Percentiles rank a stretch among this genome's conserved stretches.
phyloP scores from a whole-genome alignment of 1,140 invertebrate species.

The Lethrus apterus region DNA sequence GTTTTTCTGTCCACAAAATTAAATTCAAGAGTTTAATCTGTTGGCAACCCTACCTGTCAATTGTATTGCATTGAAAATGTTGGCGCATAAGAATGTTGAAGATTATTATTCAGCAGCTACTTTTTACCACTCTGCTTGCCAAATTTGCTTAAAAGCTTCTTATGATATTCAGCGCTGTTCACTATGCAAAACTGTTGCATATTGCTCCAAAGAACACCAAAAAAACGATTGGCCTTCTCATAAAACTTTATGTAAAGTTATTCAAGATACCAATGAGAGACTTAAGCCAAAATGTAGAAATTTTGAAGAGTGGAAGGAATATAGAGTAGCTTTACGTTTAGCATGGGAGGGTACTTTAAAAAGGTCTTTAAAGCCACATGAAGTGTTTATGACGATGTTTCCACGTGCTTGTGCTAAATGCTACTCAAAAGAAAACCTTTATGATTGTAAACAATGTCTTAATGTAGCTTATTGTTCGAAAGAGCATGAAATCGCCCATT shows the following conservation, averaged over 20 bases:
- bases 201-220: constrained; percentile 58
- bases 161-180: constrained; percentile 4
- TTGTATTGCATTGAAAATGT: too few relatives aligned
- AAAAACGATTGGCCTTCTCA: constrained; percentile 57
- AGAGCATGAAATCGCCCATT: constrained; percentile 26
- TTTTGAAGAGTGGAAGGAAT: constrained; percentile 19
- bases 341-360: constrained; percentile 18
- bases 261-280: constrained; percentile 21
- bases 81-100: too few relatives aligned
- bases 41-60: too few relatives aligned
- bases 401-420: constrained; percentile 33
- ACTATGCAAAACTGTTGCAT: constrained; percentile 52
- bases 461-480: constrained; percentile 33
- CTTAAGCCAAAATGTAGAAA: constrained; percentile 5
- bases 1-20: too few relatives aligned
- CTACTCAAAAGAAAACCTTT: constrained; percentile 20
- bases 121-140: constrained; percentile 4
- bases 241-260: constrained; percentile 51
- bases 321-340: constrained; percentile 15
- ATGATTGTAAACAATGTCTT: constrained; percentile 30
- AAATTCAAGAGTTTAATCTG: too few relatives aligned
- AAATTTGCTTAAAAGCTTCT: constrained; percentile 3
- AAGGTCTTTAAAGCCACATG: constrained; percentile 19
- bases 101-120: too few relatives aligned
- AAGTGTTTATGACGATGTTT: constrained; percentile 36